Evolutionary conservation across 2,888 invertebrate species (phyloP).

Genomic region (Pseudoips prasinana): DNA sequence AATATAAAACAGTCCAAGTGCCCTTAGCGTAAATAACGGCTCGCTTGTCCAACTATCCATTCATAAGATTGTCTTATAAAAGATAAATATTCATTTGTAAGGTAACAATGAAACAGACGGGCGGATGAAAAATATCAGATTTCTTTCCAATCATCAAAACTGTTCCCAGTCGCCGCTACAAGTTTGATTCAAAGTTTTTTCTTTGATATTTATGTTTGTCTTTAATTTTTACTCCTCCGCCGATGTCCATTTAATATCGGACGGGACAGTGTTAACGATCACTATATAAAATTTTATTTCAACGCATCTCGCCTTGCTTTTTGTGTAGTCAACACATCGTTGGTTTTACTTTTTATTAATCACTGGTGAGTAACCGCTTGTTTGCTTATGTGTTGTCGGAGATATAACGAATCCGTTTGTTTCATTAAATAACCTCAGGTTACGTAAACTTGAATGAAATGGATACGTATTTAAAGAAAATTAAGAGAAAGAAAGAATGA

Average conservation of each 20-base stretch:
- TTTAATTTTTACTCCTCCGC: constrained; percentile 77
- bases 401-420: constrained; percentile 18
- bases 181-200: constrained; percentile 68
- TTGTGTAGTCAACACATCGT: constrained; percentile 72
- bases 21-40: constrained; percentile 35
- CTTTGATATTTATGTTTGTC: constrained; percentile 74
- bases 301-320: constrained; percentile 61
- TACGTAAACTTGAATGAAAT: background rate
- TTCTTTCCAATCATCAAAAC: constrained; percentile 70
- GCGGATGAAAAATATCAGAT: constrained; percentile 70
- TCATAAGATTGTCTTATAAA: constrained; percentile 63
- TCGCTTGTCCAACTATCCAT: constrained; percentile 45
- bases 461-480: background rate
- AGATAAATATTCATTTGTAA: constrained; percentile 46
- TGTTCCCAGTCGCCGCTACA: constrained; percentile 35
- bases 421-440: constrained; percentile 14
- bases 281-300: constrained; percentile 79
- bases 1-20: constrained; percentile 24
- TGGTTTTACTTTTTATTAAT: constrained; percentile 73
- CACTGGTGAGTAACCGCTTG: constrained; percentile 40
- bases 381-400: constrained; percentile 25
- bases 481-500: background rate
- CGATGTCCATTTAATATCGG: constrained; percentile 77
- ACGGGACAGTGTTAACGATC: constrained; percentile 75
- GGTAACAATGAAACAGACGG: constrained; percentile 59